phyloP scores from a whole-genome alignment of 2,113 vertebrate species.

The Pristiophorus japonicus region DNA sequence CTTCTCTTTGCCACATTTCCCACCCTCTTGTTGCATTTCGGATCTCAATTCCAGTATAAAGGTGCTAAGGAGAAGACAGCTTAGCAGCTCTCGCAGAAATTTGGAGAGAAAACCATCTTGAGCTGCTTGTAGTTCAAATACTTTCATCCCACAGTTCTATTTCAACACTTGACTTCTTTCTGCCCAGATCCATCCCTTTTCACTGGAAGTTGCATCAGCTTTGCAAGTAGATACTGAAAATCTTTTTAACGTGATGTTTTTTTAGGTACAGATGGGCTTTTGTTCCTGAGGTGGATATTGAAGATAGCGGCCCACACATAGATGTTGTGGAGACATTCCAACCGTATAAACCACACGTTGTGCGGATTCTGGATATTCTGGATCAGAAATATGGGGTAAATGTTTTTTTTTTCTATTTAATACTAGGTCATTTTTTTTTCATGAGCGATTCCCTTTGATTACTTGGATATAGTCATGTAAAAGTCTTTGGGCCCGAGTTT shows the following conservation, averaged over 20 bases:
- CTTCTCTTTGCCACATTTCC: too few species aligned
- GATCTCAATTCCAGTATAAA: not conserved
- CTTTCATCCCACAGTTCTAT: too few species aligned
- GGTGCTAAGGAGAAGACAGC: not conserved
- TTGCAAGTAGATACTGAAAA: not conserved
- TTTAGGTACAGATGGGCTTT: conserved; percentile 94
- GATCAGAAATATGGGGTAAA: conserved; percentile 70
- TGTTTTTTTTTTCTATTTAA: not conserved
- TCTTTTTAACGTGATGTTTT: not conserved
- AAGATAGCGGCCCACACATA: conserved; percentile 56
- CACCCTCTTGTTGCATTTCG: not conserved
- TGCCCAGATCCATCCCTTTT: not conserved
- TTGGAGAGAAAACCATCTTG: not conserved
- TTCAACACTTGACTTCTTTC: too few species aligned
- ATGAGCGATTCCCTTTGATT: not conserved
- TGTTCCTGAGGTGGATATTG: conserved; percentile 88
- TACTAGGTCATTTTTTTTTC: not conserved
- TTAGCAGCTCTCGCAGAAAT: not conserved
- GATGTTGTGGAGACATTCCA: conserved; percentile 72
- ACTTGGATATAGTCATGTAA: not conserved
- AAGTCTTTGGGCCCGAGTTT: too few species aligned
- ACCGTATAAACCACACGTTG: conserved; percentile 75
- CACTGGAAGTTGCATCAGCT: not conserved
- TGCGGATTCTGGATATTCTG: conserved; percentile 73
- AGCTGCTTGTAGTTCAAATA: not conserved